Percentiles rank a stretch among this genome's conserved stretches.
Evolutionary conservation across 2,113 vertebrate species (phyloP).

Genomic region (Ancistrus triradiatus): DNA sequence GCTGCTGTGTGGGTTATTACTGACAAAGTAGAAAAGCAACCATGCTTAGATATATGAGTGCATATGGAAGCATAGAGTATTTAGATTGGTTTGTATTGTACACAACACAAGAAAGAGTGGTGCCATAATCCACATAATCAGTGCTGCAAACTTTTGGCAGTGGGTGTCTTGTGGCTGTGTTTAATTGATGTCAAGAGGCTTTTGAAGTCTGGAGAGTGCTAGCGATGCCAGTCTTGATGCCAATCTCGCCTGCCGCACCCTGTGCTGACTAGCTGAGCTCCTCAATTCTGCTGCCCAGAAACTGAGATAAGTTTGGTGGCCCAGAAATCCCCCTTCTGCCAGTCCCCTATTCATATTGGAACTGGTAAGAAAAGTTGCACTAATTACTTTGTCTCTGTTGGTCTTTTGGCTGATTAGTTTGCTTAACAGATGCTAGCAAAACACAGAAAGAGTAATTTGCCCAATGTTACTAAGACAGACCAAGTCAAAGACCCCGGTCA

Average conservation of each 20-base stretch:
- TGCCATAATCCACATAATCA: constrained; percentile 34
- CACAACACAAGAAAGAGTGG: constrained; percentile 19
- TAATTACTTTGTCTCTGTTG: constrained; percentile 5
- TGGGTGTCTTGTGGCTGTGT: constrained; percentile 32
- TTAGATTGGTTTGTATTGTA: constrained; percentile 20
- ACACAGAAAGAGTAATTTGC: constrained; percentile 65
- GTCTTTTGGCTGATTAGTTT: constrained; percentile 1
- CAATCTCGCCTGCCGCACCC: constrained; percentile 39
- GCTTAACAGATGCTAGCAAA: constrained; percentile 63
- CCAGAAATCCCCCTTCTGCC: constrained; percentile 24
- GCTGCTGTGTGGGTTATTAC: neutral
- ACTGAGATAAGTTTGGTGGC: constrained; percentile 30
- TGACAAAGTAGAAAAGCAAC: neutral
- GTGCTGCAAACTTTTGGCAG: constrained; percentile 19
- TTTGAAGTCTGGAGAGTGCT: constrained; percentile 41
- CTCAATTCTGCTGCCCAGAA: constrained; percentile 32
- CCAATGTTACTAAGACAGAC: constrained; percentile 63
- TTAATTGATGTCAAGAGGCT: constrained; percentile 41
- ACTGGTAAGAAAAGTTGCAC: neutral
- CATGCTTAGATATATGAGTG: neutral
- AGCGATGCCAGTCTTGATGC: constrained; percentile 41
- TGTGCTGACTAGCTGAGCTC: constrained; percentile 11
- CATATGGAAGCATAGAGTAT: constrained; percentile 7
- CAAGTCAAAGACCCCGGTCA: constrained; percentile 27
- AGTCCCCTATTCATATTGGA: constrained; percentile 43